Evolutionary conservation across 2,797 vertebrate genomes (phyloP), one percentile per base, ranked within the genome.

Genomic region (Scleropages formosus): DNA sequence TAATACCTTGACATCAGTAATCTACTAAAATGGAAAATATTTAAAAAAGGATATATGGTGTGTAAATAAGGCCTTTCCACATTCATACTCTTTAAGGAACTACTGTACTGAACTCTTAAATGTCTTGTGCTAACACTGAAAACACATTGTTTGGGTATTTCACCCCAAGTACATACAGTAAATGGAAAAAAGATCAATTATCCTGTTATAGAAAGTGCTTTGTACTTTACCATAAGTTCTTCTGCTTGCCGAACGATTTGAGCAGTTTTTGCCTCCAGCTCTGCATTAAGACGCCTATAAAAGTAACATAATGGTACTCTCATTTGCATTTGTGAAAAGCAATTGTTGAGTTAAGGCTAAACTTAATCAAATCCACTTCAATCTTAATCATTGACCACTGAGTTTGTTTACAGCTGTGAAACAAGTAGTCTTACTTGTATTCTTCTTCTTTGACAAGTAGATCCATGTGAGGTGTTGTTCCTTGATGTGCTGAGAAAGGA

Each of bases 261-360:
- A 78, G 94, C 92, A 80, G 94, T 94, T 94, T 96, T 98, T 82
- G 93, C 95, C 82, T 97, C 94, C 68, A 98, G 86, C 87, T 96
- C 93, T 87, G 94, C 96, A 91, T 98, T 98, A 79, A 95, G 82
- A 76, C 89, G 87, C 83, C 96, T 98, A 79, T 82, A 86, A 84
- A 24, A 75, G 79, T 62, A 81, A 85, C 81, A 84, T 47, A 67
- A 61, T 67, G 77, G 3, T 22, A 46, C 4, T 20, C 31, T 24
- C 20, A 72, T 51, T 13, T 49, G 44, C 59, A 70, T 78, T 76
- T 15, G 62, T 61, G 63, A 11, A 74, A 70, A 46, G 24, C 9
- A 10, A 26, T 8, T 61, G 80, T 81, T 12, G 44, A 69, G 13
- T 20, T 51, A n/a, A n/a, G 66, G 24, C 46, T 49, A 49, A n/a